Evolutionary conservation across 2,113 vertebrate species (phyloP).

Genomic region (Pontoporia blainvillei): DNA sequence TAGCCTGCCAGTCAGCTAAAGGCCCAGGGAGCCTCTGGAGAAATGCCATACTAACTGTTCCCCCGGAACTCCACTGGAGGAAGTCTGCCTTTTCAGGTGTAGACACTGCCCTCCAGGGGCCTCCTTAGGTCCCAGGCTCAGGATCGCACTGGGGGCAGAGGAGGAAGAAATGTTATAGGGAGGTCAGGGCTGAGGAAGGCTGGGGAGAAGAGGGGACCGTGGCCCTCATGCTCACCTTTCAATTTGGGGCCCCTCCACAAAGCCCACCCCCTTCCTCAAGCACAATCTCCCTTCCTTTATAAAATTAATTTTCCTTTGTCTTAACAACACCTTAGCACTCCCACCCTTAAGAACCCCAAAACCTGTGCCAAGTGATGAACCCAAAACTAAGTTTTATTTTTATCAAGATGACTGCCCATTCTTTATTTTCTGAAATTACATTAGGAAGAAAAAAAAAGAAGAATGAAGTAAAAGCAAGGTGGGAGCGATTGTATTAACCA

Average conservation of each 20-base stretch:
- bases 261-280: neutral
- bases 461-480: constrained; percentile 2
- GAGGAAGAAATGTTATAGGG: neutral
- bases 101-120: neutral
- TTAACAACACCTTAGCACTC: neutral
- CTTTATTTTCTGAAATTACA: constrained; percentile 37
- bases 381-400: constrained; percentile 27
- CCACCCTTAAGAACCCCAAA: neutral
- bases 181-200: neutral
- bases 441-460: neutral
- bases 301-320: constrained; percentile 19
- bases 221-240: neutral
- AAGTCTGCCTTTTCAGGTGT: neutral
- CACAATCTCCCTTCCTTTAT: neutral
- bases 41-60: neutral
- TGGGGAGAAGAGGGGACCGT: neutral
- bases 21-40: neutral
- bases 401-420: constrained; percentile 23
- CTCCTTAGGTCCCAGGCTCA: neutral
- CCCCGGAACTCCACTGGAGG: neutral
- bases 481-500: constrained; percentile 43
- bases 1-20: neutral
- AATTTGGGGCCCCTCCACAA: neutral
- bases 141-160: neutral
- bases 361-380: neutral